These are phyloP conservation scores for Heliopora coerulea DNA, from an alignment of 92 coral and sea anemone genomes.

Conservation along the genomic window DNA sequence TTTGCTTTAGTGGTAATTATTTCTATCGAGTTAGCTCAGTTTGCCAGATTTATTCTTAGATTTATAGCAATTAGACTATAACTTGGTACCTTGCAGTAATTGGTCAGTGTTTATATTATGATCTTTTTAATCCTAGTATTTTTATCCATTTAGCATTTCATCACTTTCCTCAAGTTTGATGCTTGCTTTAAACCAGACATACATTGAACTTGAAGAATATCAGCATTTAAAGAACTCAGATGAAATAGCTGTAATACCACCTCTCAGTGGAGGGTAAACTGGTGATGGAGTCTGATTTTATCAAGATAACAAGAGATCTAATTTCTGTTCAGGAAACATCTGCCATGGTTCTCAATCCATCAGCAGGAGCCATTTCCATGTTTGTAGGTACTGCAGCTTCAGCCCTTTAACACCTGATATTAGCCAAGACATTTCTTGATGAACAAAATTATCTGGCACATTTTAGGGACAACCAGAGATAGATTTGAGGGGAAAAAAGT, in stretches of 20 bases:
- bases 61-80: too few species aligned
- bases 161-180: conserved; percentile 70
- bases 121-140: too few species aligned
- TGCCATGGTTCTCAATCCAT: conserved; percentile 64
- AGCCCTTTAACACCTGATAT: too few species aligned
- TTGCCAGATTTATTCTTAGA: too few species aligned
- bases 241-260: conserved; percentile 93
- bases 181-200: conserved; percentile 82
- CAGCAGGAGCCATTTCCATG: conserved; percentile 91
- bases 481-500: conserved; percentile 93
- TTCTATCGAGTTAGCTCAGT: too few species aligned
- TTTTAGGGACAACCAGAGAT: conserved; percentile 90
- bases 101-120: too few species aligned
- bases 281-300: conserved; percentile 79
- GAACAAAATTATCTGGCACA: background rate
- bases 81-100: too few species aligned
- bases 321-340: conserved; percentile 78
- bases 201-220: conserved; percentile 60
- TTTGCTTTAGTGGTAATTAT: too few species aligned
- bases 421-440: too few species aligned
- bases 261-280: conserved; percentile 87
- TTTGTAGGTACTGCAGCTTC: conserved; percentile 72
- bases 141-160: conserved; percentile 59
- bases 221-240: conserved; percentile 65
- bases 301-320: conserved; percentile 82